A percentile compares a stretch with the other conserved stretches of the same genome.
Evolutionary conservation across 2,888 invertebrate species (phyloP).

Genomic region (Toxonevra muliebris): DNA sequence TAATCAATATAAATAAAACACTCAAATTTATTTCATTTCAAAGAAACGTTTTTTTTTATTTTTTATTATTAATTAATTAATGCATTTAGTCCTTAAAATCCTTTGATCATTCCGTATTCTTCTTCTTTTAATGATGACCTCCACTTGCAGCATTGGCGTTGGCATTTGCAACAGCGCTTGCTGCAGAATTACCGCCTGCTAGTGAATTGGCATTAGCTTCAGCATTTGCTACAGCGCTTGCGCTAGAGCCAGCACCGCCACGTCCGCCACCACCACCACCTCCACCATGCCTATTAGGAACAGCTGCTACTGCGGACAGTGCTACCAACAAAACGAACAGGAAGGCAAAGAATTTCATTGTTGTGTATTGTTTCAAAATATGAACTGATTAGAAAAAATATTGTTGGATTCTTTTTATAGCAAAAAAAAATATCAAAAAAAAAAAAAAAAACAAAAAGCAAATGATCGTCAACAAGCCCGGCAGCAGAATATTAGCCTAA

Average conservation of each 20-base stretch:
- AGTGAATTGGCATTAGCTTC: neutral
- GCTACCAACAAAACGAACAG: conserved; percentile 24
- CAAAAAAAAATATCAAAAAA: too few relatives aligned
- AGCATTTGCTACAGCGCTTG: conserved; percentile 15
- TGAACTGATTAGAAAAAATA: conserved; percentile 3
- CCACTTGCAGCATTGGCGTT: neutral
- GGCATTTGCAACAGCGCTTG: conserved; percentile 13
- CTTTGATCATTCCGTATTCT: too few relatives aligned
- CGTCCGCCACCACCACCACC: neutral
- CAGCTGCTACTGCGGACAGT: conserved; percentile 21
- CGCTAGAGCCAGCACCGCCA: neutral
- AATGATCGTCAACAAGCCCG: too few relatives aligned
- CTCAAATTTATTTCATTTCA: neutral
- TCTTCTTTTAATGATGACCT: neutral
- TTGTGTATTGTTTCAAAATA: neutral
- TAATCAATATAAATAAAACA: too few relatives aligned
- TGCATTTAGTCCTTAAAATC: neutral
- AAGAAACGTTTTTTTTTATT: neutral
- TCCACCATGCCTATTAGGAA: neutral
- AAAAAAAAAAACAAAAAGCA: too few relatives aligned
- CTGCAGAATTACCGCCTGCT: neutral
- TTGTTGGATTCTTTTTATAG: neutral
- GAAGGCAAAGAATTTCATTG: conserved; percentile 31
- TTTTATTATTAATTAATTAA: neutral
- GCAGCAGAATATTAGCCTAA: too few relatives aligned